Percentiles rank a stretch among this genome's conserved stretches.
Conservation (phyloP, 2,888 invertebrate species). For the Sclerodermus sp. region DNA sequence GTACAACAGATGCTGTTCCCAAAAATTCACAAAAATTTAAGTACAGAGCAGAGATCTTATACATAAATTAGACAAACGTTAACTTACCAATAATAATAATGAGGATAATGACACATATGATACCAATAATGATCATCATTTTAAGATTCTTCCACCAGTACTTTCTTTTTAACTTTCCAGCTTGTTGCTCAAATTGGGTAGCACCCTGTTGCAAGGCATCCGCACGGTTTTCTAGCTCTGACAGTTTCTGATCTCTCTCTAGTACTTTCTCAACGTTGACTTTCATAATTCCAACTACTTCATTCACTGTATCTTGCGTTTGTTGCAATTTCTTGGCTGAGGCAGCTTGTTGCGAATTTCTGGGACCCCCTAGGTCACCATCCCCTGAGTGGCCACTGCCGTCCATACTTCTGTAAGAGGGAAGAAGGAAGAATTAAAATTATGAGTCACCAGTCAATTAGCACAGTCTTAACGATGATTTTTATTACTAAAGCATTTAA, state of each 20-base stretch:
- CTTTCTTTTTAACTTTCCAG: slow-evolving; percentile 94
- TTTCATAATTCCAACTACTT: slow-evolving; percentile 94
- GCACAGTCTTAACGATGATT: no score
- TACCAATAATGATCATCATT: slow-evolving; percentile 92
- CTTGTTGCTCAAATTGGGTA: slow-evolving; percentile 95
- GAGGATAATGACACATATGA: slow-evolving; percentile 79
- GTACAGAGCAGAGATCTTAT: neutral
- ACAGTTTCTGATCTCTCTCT: slow-evolving; percentile 92
- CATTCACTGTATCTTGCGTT: slow-evolving; percentile 83
- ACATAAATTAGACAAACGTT: neutral
- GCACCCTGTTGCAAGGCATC: slow-evolving; percentile 93
- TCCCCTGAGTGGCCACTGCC: slow-evolving; percentile 62
- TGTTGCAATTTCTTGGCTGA: slow-evolving; percentile 80
- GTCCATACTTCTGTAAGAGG: slow-evolving; percentile 46
- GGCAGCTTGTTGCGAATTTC: slow-evolving; percentile 77
- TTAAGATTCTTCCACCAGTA: slow-evolving; percentile 98
- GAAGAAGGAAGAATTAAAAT: neutral
- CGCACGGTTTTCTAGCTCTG: slow-evolving; percentile 92
- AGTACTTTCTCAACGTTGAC: slow-evolving; percentile 95
- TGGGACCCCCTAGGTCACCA: slow-evolving; percentile 81
- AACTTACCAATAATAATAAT: slow-evolving; percentile 86
- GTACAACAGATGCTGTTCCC: slow-evolving; percentile 32
- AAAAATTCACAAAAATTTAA: slow-evolving; percentile 12
- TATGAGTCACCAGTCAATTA: neutral
- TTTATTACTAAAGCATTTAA: neutral